Evolutionary conservation across 2,888 invertebrate species (phyloP), one percentile per base, ranked within the genome.

Genomic region (Drosophila monieri): DNA sequence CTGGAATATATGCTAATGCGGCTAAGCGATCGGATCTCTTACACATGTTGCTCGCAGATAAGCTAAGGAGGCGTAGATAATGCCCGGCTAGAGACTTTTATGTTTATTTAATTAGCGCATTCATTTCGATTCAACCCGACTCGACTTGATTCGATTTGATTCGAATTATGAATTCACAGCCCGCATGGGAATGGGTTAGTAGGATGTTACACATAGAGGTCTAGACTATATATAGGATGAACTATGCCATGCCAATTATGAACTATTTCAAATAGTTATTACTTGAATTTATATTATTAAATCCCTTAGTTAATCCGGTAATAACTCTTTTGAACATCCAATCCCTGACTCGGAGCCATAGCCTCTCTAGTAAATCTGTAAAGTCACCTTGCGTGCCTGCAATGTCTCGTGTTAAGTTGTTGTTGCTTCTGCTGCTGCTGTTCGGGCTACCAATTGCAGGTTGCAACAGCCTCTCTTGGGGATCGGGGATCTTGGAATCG

Each of bases 21-120:
- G 51, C 49, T 23, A 47, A 61, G 51, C 49, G 56, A 44, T 60
- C 47, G 39, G 43, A 69, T 69, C 78, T 66, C 60, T 71, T 37
- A 65, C 77, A 74, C 62, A 70, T 78, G 74, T 81, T 44, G 58
- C 65, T 56, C 48, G 54, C 46, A 66, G 83, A 84, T 84, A 84
- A 87, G 87, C 88, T 85, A 84, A 84, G 83, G 77, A 87, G 83
- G 85, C 87, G 83, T 85, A 79, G 77, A 81, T 81, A 85, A 87
- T 84, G 75, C 65, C 54, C 65, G 54, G 39, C 47, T 39, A 67
- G 72, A 72, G 47, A 53, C 68, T 73, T 87, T 81, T 77, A 83
- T 85, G 83, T 69, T 77, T 73, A 81, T 84, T 84, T 87, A 84
- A 84, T 84, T 84, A 87, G 85, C 74, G 75, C 78, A 86, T 80